Conservation (phyloP, 1,140 invertebrate genomes). For the Drosophila burlai region DNA sequence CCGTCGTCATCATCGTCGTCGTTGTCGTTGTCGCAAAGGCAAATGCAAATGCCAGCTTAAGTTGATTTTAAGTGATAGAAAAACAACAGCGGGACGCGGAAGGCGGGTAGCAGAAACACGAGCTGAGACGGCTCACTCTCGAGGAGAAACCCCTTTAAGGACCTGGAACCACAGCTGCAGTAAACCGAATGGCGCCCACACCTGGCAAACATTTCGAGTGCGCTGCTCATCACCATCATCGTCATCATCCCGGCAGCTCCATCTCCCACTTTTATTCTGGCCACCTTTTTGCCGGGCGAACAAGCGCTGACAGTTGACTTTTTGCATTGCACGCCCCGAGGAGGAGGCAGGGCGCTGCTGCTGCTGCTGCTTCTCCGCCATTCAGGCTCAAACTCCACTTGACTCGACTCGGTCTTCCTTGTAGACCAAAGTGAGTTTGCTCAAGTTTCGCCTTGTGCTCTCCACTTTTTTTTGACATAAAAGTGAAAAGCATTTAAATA, state of each 20-base stretch:
- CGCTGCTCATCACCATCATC: conserved; percentile 64
- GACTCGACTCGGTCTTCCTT: conserved; percentile 54
- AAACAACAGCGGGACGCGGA: conserved; percentile 55
- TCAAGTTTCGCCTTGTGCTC: conserved; percentile 66
- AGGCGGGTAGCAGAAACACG: neutral
- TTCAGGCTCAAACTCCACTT: conserved; percentile 67
- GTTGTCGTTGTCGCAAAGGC: conserved; percentile 15
- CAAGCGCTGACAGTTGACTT: conserved; percentile 75
- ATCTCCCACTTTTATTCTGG: neutral
- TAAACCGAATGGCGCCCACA: conserved; percentile 39
- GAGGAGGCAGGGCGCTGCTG: neutral
- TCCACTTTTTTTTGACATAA: conserved; percentile 63
- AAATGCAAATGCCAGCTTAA: conserved; percentile 82
- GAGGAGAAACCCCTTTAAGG: conserved; percentile 52
- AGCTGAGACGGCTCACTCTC: conserved; percentile 41
- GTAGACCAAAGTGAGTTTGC: conserved; percentile 73
- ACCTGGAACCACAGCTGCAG: conserved; percentile 34
- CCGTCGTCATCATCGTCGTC: neutral
- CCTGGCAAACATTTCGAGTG: conserved; percentile 63
- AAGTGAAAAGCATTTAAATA: conserved; percentile 84
- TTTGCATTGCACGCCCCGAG: conserved; percentile 39
- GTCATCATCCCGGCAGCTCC: conserved; percentile 50
- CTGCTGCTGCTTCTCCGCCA: conserved; percentile 20
- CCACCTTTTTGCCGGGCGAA: conserved; percentile 34
- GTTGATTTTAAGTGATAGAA: conserved; percentile 83